Conservation (phyloP, 92 coral and sea anemone species). For the Metridium senile region DNA sequence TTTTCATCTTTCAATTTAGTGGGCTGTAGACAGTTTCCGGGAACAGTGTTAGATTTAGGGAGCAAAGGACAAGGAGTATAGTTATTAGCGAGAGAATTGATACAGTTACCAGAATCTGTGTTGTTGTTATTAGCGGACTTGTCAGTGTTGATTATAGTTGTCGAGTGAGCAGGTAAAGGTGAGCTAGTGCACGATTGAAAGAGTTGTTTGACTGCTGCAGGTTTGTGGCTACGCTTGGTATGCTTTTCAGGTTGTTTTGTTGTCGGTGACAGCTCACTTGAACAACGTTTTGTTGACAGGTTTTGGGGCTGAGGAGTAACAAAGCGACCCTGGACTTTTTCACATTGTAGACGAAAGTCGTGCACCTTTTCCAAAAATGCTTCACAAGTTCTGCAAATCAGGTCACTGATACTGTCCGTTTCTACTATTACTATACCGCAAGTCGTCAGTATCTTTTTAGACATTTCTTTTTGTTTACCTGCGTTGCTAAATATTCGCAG, state of each 20-base stretch:
- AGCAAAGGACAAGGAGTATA: too few relatives aligned
- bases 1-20: neutral
- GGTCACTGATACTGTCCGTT: conserved; percentile 25
- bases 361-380: too few relatives aligned
- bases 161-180: conserved; percentile 1
- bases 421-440: conserved; percentile 36
- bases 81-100: neutral
- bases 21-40: neutral
- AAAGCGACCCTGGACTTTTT: neutral
- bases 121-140: neutral
- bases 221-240: conserved; percentile 33
- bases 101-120: neutral
- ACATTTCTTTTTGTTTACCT: conserved; percentile 18
- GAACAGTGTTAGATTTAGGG: too few relatives aligned
- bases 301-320: conserved; percentile 12
- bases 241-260: conserved; percentile 36
- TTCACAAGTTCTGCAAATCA: conserved; percentile 43
- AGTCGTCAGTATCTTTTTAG: conserved; percentile 17
- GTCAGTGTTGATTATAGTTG: neutral
- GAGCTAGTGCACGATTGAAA: too few relatives aligned
- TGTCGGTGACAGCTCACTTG: conserved; percentile 25
- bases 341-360: too few relatives aligned
- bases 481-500: conserved; percentile 27
- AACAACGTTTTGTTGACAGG: conserved; percentile 41
- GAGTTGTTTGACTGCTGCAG: conserved; percentile 28